Conservation (phyloP, 2,113 vertebrate species). For the Empidonax traillii region DNA sequence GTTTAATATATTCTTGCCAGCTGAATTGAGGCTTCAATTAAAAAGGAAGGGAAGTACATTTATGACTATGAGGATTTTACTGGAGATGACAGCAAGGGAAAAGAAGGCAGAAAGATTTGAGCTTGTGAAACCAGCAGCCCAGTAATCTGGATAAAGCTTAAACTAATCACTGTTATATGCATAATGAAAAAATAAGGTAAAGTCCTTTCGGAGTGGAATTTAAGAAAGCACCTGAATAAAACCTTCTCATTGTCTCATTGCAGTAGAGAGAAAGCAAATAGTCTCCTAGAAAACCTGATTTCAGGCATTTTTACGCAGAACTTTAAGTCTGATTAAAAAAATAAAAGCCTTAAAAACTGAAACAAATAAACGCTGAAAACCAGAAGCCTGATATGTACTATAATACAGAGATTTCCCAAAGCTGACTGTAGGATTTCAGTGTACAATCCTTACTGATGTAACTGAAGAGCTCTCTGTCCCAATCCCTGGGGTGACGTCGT, state of each 20-base stretch:
- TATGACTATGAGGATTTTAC: not conserved
- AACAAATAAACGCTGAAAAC: not conserved
- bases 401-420: conserved; percentile 33
- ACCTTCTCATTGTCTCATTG: not conserved
- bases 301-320: not conserved
- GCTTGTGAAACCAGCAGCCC: conserved; percentile 10
- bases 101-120: conserved; percentile 13
- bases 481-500: not conserved
- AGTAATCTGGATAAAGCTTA: conserved; percentile 54
- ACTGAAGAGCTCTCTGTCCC: conserved; percentile 21
- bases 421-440: conserved; percentile 35
- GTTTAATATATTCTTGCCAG: not conserved
- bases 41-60: not conserved
- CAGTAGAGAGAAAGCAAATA: not conserved
- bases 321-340: not conserved
- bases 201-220: not conserved
- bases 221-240: conserved; percentile 11
- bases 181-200: conserved; percentile 44
- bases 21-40: not conserved
- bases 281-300: not conserved
- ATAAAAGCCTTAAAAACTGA: not conserved
- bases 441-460: not conserved
- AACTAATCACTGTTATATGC: conserved; percentile 1
- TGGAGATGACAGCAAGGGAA: not conserved
- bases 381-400: not conserved